Evolutionary conservation across 1,140 invertebrate species (phyloP).

Genomic region (Lordiphosa mommai): DNA sequence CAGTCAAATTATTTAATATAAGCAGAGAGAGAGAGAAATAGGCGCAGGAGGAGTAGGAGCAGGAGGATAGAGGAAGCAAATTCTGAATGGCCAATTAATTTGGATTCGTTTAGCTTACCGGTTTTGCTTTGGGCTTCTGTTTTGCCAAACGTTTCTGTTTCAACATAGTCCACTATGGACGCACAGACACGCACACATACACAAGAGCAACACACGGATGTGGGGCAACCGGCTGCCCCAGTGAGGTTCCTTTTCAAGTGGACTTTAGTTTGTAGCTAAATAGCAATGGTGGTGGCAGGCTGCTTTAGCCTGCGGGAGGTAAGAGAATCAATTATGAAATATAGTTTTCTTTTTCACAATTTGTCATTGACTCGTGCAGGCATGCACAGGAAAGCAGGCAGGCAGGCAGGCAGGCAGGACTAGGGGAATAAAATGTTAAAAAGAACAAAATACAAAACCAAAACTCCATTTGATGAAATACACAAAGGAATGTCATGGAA

Average conservation of each 20-base stretch:
- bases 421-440: constrained; percentile 6
- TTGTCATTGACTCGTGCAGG: constrained; percentile 37
- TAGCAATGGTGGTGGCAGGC: constrained; percentile 17
- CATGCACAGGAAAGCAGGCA: no score
- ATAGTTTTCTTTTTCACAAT: neutral
- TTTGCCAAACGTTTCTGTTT: constrained; percentile 78
- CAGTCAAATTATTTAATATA: constrained; percentile 48
- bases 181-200: constrained; percentile 64
- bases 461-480: constrained; percentile 29
- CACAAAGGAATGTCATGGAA: constrained; percentile 37
- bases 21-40: neutral
- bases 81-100: neutral
- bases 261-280: neutral
- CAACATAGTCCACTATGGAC: constrained; percentile 78
- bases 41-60: neutral
- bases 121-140: constrained; percentile 79
- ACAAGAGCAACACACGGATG: constrained; percentile 30
- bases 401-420: constrained; percentile 1
- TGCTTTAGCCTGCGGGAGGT: constrained; percentile 29
- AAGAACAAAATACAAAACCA: constrained; percentile 25
- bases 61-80: neutral
- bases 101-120: constrained; percentile 74
- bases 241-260: no score
- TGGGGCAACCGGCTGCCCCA: neutral
- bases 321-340: constrained; percentile 45